Conservation (phyloP, 53 echinoderm and acorn worm species). For the Paracentrotus lividus region DNA sequence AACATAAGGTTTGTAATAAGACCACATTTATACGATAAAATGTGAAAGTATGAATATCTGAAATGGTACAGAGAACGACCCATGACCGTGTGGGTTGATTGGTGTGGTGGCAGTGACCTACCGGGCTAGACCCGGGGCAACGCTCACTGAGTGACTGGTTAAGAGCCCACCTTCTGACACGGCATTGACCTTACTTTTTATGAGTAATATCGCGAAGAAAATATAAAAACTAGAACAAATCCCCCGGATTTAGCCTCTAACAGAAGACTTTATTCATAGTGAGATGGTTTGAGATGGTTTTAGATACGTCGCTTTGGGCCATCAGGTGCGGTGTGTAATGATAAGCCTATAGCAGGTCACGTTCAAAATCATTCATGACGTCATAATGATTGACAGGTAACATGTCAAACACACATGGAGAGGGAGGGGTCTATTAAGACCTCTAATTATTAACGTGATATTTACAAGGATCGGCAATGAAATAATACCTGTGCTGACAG, state of each 20-base stretch:
- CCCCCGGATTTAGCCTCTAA: conserved; percentile 20
- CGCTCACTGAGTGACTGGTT: conserved; percentile 40
- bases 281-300: not conserved
- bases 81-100: not conserved
- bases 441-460: no score
- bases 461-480: no score
- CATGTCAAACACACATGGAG: no score
- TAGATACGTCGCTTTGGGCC: not conserved
- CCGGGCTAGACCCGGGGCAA: conserved; percentile 61
- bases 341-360: conserved; percentile 2
- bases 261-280: conserved; percentile 47
- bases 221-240: conserved; percentile 31
- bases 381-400: not conserved
- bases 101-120: conserved; percentile 32
- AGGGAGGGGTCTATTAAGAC: not conserved
- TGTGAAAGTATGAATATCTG: not conserved
- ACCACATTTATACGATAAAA: not conserved
- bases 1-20: not conserved
- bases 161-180: conserved; percentile 29
- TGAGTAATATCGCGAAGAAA: not conserved
- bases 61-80: not conserved
- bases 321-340: conserved; percentile 37
- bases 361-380: not conserved
- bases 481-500: no score
- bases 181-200: conserved; percentile 41